Evolutionary conservation across 2,113 vertebrate genomes (phyloP).

Genomic region (Coptodon bakossiorum): DNA sequence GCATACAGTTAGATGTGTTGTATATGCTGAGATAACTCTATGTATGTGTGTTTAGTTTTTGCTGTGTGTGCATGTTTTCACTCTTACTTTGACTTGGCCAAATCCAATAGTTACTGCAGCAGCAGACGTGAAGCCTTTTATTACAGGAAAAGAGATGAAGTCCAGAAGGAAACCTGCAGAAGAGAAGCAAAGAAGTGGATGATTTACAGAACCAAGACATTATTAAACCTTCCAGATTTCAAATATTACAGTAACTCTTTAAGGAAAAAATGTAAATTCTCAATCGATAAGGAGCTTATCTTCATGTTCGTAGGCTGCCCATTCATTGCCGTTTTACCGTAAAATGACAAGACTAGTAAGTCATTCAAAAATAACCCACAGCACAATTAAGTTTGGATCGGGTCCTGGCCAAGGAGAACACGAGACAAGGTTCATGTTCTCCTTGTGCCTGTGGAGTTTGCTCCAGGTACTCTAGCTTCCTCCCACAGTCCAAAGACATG

Average conservation of each 20-base stretch:
- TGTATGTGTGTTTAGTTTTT: background rate
- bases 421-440: background rate
- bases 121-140: constrained; percentile 92
- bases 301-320: background rate
- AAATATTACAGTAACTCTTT: background rate
- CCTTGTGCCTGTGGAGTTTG: background rate
- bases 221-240: background rate
- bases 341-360: background rate
- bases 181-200: background rate
- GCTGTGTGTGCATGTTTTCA: background rate
- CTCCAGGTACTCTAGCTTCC: background rate
- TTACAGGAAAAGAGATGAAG: constrained; percentile 90
- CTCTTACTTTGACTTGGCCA: constrained; percentile 87
- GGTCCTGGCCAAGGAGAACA: background rate
- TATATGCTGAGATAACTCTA: background rate
- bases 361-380: background rate
- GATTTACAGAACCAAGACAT: background rate
- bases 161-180: constrained; percentile 88
- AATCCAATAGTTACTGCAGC: constrained; percentile 90
- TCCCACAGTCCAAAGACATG: background rate
- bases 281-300: background rate
- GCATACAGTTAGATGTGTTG: background rate
- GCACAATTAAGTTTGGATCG: background rate
- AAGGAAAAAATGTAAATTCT: background rate
- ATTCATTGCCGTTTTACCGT: fast-evolving